Evolutionary conservation across 2,888 invertebrate genomes (phyloP), one percentile per base, ranked within the genome.

Genomic region (Rhimphoctona megacephalus): DNA sequence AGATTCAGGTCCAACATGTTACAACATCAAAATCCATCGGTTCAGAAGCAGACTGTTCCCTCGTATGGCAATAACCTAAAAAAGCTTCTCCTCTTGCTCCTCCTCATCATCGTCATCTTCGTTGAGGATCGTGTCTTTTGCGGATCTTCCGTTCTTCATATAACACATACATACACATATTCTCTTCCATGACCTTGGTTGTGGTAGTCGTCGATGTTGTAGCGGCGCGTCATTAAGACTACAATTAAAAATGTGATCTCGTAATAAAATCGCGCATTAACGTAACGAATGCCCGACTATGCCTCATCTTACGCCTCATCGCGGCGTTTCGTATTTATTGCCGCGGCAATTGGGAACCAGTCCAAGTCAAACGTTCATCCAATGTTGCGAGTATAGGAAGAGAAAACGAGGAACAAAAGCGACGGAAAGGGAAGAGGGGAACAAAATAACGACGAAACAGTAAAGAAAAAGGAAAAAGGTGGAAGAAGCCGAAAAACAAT

Each of bases 181-280:
- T 22, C 22, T 17, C 43, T 19, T 19, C 43, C 72, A 30, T 70
- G 22, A 66, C 72, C 46, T 54, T 43, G 69, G 30, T 81, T 33
- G 74, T 74, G 43, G 52, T 79, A 61, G 78, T 39, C 74, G 70
- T 82, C 77, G 73, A 83, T 81, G 81, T 84, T 61, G 87, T 88
- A 81, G 83, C 83, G 87, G 87, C 85, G 90, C 89, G 91, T 93
- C 92, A 92, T 94, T 93, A 92, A 91, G 89, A 88, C 83, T 87
- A 91, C 91, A 92, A 94, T 94, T 93, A 93, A 93, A 93, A 94
- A 92, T 91, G 81, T 79, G 90, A 82, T 88, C 89, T 87, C 88
- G 93, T 91, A 93, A 94, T 94, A 94, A 94, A 94, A 93, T 93
- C 89, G 90, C 90, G 91, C 93, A 92, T 93, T 93, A 93, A 93